These are phyloP conservation scores for Nomada goodeniana DNA, from an alignment of 2,888 invertebrate genomes.

Conservation along the genomic window DNA sequence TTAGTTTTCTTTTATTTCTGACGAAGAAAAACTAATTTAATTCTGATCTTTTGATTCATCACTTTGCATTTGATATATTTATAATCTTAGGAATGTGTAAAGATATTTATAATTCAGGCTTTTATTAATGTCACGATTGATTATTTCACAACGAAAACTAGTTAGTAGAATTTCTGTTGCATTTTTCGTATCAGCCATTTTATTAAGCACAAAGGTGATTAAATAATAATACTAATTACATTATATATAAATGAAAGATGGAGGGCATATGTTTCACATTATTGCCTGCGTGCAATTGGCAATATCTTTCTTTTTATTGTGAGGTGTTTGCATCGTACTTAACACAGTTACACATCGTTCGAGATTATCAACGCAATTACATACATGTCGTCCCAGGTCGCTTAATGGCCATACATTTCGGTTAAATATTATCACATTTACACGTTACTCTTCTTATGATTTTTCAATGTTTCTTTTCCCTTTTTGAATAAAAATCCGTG, in stretches of 20 bases:
- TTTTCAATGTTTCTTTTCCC: not conserved
- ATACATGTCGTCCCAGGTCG: not conserved
- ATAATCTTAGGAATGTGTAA: too few relatives aligned
- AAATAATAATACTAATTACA: not conserved
- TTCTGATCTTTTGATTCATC: too few relatives aligned
- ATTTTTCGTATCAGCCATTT: too few relatives aligned
- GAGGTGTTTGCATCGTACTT: conserved; percentile 18
- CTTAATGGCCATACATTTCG: conserved; percentile 27
- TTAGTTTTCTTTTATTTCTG: too few relatives aligned
- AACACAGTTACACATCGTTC: conserved; percentile 44
- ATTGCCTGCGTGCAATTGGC: conserved; percentile 22
- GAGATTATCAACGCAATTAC: conserved; percentile 12
- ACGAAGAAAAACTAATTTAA: too few relatives aligned
- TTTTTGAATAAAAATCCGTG: conserved; percentile 49
- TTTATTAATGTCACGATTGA: too few relatives aligned
- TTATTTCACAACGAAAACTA: too few relatives aligned
- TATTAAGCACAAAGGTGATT: not conserved
- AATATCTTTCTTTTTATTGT: conserved; percentile 47
- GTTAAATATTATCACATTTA: conserved; percentile 57
- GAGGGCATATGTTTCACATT: not conserved
- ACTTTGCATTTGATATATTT: too few relatives aligned
- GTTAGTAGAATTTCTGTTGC: too few relatives aligned
- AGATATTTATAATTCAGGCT: too few relatives aligned
- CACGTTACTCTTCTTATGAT: conserved; percentile 25
- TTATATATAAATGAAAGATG: not conserved